Evolutionary conservation across 2,113 vertebrate species (phyloP), one percentile per base, ranked within the genome.

Genomic region (Salvelinus sp.): DNA sequence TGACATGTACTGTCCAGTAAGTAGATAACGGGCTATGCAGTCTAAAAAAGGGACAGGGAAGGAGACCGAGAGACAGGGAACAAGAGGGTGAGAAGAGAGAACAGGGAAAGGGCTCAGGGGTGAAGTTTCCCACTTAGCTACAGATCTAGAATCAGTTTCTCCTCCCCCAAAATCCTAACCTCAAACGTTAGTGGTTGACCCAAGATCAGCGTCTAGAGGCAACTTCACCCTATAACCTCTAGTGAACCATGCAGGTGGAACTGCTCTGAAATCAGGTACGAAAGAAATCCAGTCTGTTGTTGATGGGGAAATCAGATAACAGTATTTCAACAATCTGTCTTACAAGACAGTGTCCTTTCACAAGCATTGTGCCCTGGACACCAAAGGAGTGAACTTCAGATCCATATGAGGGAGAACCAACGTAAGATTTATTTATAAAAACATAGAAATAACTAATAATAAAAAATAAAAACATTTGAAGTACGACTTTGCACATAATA

Each of bases 321-420:
- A 69, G 82, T 72, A 74, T 67, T 38, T 83, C 70, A 44, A 44
- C 38, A 85, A 86, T 79, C 76, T 82, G 79, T 82, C 80, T 70
- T 75, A 83, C 83, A 81, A 74, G 58, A 86, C 83, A 83, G 82
- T 84, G 86, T 90, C 38, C 38, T 38, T 82, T 83, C 88, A 84
- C 60, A 85, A 83, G 72, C 47, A 44, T 30, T 20, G 23, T 38
- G 77, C 87, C 82, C 78, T 81, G 83, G 76, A 73, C 7, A 71
- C 38, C 38, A 20, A 81, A 67, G 27, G 77, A 76, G 57, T 74
- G 62, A 84, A 80, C 70, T 83, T 77, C 84, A 60, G 73, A 76
- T 81, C 79, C 73, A 73, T 85, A 76, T 74, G 48, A 73, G 44
- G 71, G 69, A 50, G 57, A 69, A 69, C 81, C 50, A 83, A 80